Percentiles rank a stretch among this genome's conserved stretches.
phyloP scores from a whole-genome alignment of 2,113 vertebrate species.

The Corydoras maculifer region DNA sequence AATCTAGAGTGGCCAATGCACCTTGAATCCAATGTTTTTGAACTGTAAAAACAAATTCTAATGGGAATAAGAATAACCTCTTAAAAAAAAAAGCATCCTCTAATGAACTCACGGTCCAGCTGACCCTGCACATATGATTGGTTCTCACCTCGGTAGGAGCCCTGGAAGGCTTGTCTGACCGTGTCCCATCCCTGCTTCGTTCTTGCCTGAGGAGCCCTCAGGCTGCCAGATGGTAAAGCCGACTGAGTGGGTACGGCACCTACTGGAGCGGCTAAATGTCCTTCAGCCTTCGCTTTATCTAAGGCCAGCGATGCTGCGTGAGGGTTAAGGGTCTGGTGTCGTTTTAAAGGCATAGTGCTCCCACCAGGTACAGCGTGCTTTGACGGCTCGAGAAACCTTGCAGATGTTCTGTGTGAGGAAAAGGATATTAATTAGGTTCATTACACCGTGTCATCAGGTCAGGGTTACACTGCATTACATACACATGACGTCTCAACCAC shows the following conservation, averaged over 20 bases:
- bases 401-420: constrained; percentile 62
- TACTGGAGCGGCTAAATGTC: constrained; percentile 44
- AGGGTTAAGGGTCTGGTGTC: constrained; percentile 54
- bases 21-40: too few species aligned
- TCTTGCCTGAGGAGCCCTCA: constrained; percentile 48
- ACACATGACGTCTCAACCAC: too few species aligned
- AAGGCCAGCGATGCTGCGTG: constrained; percentile 57
- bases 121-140: not conserved
- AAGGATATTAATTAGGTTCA: constrained; percentile 2
- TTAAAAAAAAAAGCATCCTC: too few species aligned
- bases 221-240: constrained; percentile 45
- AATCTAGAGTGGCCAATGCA: too few species aligned
- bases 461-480: not conserved
- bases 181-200: constrained; percentile 62
- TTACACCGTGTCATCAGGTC: not conserved
- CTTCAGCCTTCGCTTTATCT: constrained; percentile 59
- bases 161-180: constrained; percentile 58
- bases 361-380: constrained; percentile 46
- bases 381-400: constrained; percentile 63
- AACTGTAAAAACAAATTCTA: too few species aligned
- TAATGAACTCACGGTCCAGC: not conserved
- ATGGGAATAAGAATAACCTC: too few species aligned
- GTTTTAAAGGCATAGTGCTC: constrained; percentile 50
- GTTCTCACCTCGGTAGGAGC: constrained; percentile 59
- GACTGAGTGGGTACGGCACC: constrained; percentile 55